Base-by-base conservation (phyloP, 2,797 vertebrate species). In the Aldrovandia affinis region DNA sequence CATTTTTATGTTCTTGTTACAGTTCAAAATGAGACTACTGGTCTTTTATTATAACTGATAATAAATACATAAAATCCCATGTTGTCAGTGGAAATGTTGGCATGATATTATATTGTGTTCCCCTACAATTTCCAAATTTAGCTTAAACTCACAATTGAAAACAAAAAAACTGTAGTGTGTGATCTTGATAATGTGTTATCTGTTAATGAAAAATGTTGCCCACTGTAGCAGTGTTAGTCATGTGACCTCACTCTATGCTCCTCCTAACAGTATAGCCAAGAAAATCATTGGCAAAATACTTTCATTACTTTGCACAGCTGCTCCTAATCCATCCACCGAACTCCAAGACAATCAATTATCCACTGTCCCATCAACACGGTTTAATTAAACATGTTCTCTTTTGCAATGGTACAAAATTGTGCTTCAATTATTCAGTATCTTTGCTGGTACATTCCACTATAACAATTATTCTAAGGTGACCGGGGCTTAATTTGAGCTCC, bases 231-330 rank as follows among this genome's bases (percentile, higher is more conserved):
- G 25, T 3, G 25, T 63, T 5, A n/a, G n/a, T 63, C 25, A 63
- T 63, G 59, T 28, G 25, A 63, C 14, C 10, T 83, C 20, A 42
- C 33, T 39, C 50, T 75, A 54, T 47, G 25, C 28, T 77, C 8
- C 22, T 22, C 55, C 20, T 22, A 10, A 57, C 55, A 57, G 12
- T 22, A 73, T 70, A 15, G 15, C 25, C 20, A 65, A 81, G 15
- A 81, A 39, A 81, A 42, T n/a, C 22, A n/a, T 9, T 68, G 57
- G 20, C 78, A 81, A 79, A 82, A 85, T 57, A 81, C 25, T 12
- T 70, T 79, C 55, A 3, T 42, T 30, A 75, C 47, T 36, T 55
- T 65, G 22, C 59, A 83, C 42, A 82, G 47, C 80, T 83, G 73
- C 47, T 73, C 50, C 25, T 57, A 28, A 33, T 22, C 9, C 54